Evolutionary conservation across 2,888 invertebrate species (phyloP), one percentile per base, ranked within the genome.

Genomic region (Trichopria drosophilae): DNA sequence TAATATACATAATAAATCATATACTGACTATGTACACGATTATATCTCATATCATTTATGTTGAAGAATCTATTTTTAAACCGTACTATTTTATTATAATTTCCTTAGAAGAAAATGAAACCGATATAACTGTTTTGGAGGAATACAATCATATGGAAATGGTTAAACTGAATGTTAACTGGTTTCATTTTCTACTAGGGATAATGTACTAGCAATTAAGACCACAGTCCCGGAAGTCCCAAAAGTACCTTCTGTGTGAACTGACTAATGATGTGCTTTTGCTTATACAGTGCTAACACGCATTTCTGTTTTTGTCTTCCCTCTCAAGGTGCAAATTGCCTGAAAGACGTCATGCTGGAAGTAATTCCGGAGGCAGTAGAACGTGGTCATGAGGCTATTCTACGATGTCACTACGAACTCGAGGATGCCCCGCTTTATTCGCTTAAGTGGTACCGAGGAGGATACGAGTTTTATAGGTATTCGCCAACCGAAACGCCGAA

Each of bases 401-500:
- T 91, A 35, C 80, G 82, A 45, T 92, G 92, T 75, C 79, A 84
- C 58, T 86, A 90, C 67, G 87, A 91, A 70, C 81, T 90, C 76
- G 85, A 89, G 67, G 84, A 83, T 0, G 84, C 83, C 4, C 85
- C 84, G 1, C 79, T 93, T 37, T 92, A 92, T 77, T 84, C 90
- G 3, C 88, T 92, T 55, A 91, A 92, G 79, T 92, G 90, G 88
- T 92, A 91, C 77, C 81, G 91, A 48, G 92, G 91, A 4, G 82
- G 79, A 67, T 81, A 85, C 67, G 92, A 93, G 79, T 91, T 92
- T 78, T 92, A 89, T 78, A 81, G 92, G 59, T 91, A 83, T 70
- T 86, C 88, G 9, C 91, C 91, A 0, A 82, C 82, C 64, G 89
- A 90, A 64, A 76, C 76, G n/a, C 87, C 87, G 4, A 80, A 81